Conservation (phyloP, 2,113 vertebrate species). For the Dendropsophus ebraccatus region DNA sequence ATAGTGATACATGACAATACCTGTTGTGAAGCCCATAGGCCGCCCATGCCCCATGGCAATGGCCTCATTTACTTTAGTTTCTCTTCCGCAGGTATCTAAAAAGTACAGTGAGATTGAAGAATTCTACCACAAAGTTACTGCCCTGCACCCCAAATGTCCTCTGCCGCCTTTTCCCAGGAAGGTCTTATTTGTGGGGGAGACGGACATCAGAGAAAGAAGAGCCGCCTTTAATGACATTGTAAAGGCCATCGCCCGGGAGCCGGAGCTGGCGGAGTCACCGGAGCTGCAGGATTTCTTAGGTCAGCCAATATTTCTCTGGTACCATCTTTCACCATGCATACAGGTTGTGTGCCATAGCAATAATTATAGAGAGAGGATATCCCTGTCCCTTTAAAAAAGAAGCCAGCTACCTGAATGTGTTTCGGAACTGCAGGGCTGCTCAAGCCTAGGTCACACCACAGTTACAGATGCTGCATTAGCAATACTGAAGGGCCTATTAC, state of each 20-base stretch:
- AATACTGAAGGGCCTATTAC: no score
- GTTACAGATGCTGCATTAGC: no score
- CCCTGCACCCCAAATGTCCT: constrained; percentile 67
- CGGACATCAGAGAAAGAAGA: constrained; percentile 81
- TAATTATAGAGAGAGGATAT: not conserved
- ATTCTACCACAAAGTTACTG: constrained; percentile 74
- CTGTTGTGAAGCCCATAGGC: no score
- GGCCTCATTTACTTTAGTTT: not conserved
- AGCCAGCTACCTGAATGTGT: no score
- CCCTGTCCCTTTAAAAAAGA: no score
- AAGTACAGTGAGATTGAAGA: constrained; percentile 88
- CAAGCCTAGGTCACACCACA: no score
- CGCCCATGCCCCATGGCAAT: no score
- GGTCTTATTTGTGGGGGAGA: constrained; percentile 82
- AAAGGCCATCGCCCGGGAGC: constrained; percentile 75
- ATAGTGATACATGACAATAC: no score
- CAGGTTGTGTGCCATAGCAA: not conserved
- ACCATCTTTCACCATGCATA: no score
- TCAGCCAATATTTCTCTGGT: constrained; percentile 59
- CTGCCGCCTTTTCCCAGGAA: constrained; percentile 82
- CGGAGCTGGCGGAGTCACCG: constrained; percentile 72
- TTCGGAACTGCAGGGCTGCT: no score
- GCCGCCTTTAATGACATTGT: constrained; percentile 77
- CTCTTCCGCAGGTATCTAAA: constrained; percentile 74
- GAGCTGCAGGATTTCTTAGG: constrained; percentile 86